Percentiles rank a stretch among this genome's conserved stretches.
Evolutionary conservation across 30 jellyfish, hydroid and myxozoan genomes (phyloP).

Genomic region (Turritopsis rubra): DNA sequence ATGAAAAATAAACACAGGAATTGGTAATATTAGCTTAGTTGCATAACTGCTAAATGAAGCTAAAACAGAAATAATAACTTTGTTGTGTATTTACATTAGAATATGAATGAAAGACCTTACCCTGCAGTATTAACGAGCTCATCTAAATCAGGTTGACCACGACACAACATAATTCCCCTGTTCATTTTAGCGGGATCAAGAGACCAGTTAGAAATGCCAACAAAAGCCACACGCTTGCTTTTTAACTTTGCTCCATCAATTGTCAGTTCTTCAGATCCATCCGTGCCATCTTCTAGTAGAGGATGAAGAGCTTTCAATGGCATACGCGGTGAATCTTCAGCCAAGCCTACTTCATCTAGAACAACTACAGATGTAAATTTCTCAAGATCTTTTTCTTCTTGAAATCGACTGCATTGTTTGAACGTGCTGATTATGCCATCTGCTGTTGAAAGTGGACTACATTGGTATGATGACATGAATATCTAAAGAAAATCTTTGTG

Average conservation of each 20-base stretch:
- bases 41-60: neutral
- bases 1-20: neutral
- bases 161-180: slow-evolving; percentile 54
- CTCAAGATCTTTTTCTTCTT: slow-evolving; percentile 62
- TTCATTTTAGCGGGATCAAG: slow-evolving; percentile 75
- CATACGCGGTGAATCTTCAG: slow-evolving; percentile 80
- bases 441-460: slow-evolving; percentile 63
- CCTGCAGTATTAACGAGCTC: slow-evolving; percentile 60
- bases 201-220: slow-evolving; percentile 80
- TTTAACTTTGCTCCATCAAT: slow-evolving; percentile 38
- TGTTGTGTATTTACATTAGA: neutral
- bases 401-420: slow-evolving; percentile 70
- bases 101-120: slow-evolving; percentile 14
- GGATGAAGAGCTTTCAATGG: slow-evolving; percentile 84
- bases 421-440: slow-evolving; percentile 53
- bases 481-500: slow-evolving; percentile 20
- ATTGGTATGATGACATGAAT: slow-evolving; percentile 72
- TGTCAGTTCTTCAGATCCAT: slow-evolving; percentile 75
- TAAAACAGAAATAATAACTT: neutral
- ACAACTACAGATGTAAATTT: slow-evolving; percentile 68
- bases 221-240: slow-evolving; percentile 58
- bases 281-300: slow-evolving; percentile 78
- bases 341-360: slow-evolving; percentile 76
- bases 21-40: neutral
- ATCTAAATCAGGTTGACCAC: slow-evolving; percentile 51